Conservation (phyloP, 2,113 vertebrate genomes). For the Panurus biarmicus region DNA sequence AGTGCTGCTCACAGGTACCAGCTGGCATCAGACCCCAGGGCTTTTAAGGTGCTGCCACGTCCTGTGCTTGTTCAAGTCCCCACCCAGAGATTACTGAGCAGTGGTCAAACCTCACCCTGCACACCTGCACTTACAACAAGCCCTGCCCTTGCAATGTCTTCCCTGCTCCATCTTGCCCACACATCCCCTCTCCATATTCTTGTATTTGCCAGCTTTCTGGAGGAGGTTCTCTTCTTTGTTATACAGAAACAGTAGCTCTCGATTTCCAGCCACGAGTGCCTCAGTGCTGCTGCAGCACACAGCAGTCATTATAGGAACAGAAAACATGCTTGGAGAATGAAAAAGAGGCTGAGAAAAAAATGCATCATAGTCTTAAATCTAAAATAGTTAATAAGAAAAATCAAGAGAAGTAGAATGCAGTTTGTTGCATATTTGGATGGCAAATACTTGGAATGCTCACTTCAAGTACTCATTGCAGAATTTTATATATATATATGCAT, state of each 20-base stretch:
- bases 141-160: fast-evolving
- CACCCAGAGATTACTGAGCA: fast-evolving
- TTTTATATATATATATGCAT: background rate
- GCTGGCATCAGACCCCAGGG: background rate
- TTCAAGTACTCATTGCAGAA: background rate
- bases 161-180: background rate
- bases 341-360: background rate
- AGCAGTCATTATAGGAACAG: background rate
- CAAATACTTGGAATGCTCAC: background rate
- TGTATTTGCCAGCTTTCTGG: background rate
- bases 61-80: background rate
- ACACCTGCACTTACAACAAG: fast-evolving
- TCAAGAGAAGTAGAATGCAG: background rate
- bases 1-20: background rate
- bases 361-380: background rate
- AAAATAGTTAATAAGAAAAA: background rate
- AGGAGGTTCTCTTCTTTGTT: background rate
- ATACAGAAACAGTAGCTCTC: background rate
- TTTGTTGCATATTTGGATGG: background rate
- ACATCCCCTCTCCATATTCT: fast-evolving
- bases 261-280: background rate
- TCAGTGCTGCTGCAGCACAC: background rate
- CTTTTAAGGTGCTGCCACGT: background rate
- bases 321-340: background rate
- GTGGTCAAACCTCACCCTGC: background rate